Conservation (phyloP, 2,888 invertebrate species). For the Heliothis peltigera region DNA sequence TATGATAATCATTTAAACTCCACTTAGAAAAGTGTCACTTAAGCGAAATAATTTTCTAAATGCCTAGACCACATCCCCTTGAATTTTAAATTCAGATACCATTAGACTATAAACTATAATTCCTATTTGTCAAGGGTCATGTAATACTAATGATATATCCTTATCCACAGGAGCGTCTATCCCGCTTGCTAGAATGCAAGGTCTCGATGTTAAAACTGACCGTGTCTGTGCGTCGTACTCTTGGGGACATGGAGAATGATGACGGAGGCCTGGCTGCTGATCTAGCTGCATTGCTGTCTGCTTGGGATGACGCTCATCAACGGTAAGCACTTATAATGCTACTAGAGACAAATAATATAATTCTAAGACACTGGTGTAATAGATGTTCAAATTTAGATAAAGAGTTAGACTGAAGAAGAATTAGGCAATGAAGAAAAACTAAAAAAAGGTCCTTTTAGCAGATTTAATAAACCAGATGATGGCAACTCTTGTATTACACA, state of each 20-base stretch:
- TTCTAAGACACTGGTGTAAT: too few relatives aligned
- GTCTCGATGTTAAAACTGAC: conserved; percentile 90
- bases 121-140: not conserved
- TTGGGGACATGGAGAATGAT: conserved; percentile 85
- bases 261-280: conserved; percentile 91
- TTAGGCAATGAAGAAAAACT: too few relatives aligned
- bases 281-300: conserved; percentile 91
- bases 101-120: not conserved
- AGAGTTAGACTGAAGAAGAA: too few relatives aligned
- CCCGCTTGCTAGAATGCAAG: conserved; percentile 88
- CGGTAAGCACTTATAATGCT: conserved; percentile 83
- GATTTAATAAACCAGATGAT: too few relatives aligned
- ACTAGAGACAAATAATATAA: too few relatives aligned
- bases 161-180: conserved; percentile 85
- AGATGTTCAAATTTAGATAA: too few relatives aligned
- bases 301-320: conserved; percentile 93
- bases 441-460: too few relatives aligned
- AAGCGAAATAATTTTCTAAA: too few relatives aligned
- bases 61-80: too few relatives aligned
- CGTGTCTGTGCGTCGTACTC: conserved; percentile 89
- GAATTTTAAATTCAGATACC: too few relatives aligned
- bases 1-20: not conserved
- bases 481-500: too few relatives aligned
- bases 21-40: not conserved
- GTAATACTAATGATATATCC: not conserved